A percentile compares a stretch with the other conserved stretches of the same genome.
These are phyloP conservation scores for Ostrea denselamellosa DNA, from an alignment of 1,140 invertebrate species.

Conservation along the genomic window DNA sequence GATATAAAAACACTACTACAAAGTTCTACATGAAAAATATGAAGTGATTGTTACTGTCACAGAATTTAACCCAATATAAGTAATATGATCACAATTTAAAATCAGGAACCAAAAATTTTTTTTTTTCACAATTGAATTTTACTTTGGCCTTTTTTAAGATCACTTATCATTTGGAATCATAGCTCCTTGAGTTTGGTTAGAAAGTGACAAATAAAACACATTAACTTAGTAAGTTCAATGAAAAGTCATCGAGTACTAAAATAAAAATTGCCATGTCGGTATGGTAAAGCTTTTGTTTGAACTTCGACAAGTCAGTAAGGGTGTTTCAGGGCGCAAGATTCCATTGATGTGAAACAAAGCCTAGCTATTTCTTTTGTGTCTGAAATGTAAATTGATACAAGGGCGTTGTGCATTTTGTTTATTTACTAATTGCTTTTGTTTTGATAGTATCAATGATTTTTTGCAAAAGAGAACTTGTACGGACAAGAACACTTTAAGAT, in stretches of 20 bases:
- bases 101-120: background rate
- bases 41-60: background rate
- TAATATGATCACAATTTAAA: background rate
- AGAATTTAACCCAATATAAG: background rate
- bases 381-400: background rate
- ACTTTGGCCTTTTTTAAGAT: background rate
- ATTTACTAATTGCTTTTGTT: background rate
- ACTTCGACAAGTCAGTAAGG: background rate
- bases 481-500: too few species aligned
- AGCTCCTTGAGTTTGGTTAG: background rate
- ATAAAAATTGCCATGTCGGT: background rate
- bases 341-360: background rate
- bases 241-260: background rate
- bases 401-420: slow-evolving; percentile 10
- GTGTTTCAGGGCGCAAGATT: background rate
- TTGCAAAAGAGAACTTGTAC: background rate
- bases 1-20: background rate
- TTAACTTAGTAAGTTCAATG: background rate
- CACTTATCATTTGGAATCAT: background rate
- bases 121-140: background rate
- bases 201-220: background rate
- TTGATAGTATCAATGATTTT: background rate
- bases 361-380: background rate
- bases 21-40: background rate
- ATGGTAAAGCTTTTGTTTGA: background rate